Evolutionary conservation across 1,140 invertebrate species (phyloP).

Genomic region (Leguminivora glycinivorella): DNA sequence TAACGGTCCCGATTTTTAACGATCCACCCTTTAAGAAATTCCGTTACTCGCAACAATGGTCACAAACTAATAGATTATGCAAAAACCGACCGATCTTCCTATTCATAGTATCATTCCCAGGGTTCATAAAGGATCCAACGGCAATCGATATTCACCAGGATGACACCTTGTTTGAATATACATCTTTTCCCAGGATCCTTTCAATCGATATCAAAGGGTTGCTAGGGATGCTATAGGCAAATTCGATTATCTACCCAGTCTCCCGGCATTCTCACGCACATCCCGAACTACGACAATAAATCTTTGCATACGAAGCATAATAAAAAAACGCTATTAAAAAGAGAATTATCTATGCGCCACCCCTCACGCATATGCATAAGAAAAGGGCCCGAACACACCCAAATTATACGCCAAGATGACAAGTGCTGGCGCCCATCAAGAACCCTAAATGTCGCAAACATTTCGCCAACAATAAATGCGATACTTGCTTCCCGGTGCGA

Average conservation of each 20-base stretch:
- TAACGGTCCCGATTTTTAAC: slow-evolving; percentile 70
- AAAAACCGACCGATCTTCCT: slow-evolving; percentile 69
- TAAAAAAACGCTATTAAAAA: slow-evolving; percentile 76
- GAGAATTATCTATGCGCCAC: slow-evolving; percentile 69
- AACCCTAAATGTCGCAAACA: slow-evolving; percentile 42
- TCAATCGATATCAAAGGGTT: slow-evolving; percentile 66
- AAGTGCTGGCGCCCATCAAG: slow-evolving; percentile 63
- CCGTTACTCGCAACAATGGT: slow-evolving; percentile 55
- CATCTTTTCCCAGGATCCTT: slow-evolving; percentile 71
- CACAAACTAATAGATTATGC: slow-evolving; percentile 72
- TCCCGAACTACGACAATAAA: slow-evolving; percentile 69
- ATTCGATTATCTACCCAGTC: slow-evolving; percentile 77
- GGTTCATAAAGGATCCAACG: slow-evolving; percentile 60
- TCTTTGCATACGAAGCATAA: slow-evolving; percentile 73
- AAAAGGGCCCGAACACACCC: slow-evolving; percentile 65
- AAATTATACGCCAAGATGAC: slow-evolving; percentile 76
- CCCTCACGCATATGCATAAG: slow-evolving; percentile 70
- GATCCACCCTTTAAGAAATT: slow-evolving; percentile 68
- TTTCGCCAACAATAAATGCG: slow-evolving; percentile 45
- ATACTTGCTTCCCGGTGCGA: slow-evolving; percentile 60
- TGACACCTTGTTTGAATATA: slow-evolving; percentile 79
- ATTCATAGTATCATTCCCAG: slow-evolving; percentile 75
- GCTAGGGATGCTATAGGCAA: slow-evolving; percentile 72
- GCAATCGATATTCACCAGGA: slow-evolving; percentile 77
- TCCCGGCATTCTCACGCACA: slow-evolving; percentile 72